Percentiles rank a stretch among this genome's conserved stretches.
These are phyloP conservation scores for Porites cylindrica DNA, from an alignment of 92 coral and sea anemone genomes.

Conservation along the genomic window DNA sequence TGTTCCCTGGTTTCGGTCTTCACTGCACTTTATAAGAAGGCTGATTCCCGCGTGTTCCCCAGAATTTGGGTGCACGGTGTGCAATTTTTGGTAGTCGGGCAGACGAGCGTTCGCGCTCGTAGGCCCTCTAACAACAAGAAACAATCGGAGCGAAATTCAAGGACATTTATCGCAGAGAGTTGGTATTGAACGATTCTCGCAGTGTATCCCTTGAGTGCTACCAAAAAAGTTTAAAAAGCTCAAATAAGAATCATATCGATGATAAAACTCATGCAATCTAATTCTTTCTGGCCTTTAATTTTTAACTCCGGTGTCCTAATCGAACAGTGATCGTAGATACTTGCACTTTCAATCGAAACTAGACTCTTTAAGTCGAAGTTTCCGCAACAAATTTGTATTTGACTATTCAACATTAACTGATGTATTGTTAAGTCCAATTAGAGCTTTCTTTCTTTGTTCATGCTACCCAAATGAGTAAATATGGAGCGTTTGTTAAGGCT, in stretches of 20 bases:
- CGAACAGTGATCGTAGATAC: neutral
- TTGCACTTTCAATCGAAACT: neutral
- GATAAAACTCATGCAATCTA: neutral
- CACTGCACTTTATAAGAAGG: slow-evolving; percentile 69
- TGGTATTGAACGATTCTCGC: neutral
- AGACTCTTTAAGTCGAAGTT: neutral
- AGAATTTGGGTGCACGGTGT: slow-evolving; percentile 74
- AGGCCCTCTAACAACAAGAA: slow-evolving; percentile 48
- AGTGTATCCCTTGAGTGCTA: neutral
- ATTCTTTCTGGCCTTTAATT: neutral
- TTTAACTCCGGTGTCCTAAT: neutral
- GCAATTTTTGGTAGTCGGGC: slow-evolving; percentile 83
- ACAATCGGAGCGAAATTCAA: neutral
- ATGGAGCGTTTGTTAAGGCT: neutral
- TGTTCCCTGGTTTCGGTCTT: slow-evolving; percentile 62
- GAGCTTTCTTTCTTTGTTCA: neutral
- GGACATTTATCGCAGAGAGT: neutral
- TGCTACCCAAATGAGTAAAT: neutral
- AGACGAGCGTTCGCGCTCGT: slow-evolving; percentile 85
- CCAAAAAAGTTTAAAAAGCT: neutral
- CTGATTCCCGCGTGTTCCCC: slow-evolving; percentile 81
- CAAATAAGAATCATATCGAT: neutral
- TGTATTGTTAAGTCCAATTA: neutral
- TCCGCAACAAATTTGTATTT: neutral
- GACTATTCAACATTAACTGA: neutral